Base-by-base conservation (phyloP, 1,140 invertebrate genomes). In the Aphaenogaster ashmeadi region DNA sequence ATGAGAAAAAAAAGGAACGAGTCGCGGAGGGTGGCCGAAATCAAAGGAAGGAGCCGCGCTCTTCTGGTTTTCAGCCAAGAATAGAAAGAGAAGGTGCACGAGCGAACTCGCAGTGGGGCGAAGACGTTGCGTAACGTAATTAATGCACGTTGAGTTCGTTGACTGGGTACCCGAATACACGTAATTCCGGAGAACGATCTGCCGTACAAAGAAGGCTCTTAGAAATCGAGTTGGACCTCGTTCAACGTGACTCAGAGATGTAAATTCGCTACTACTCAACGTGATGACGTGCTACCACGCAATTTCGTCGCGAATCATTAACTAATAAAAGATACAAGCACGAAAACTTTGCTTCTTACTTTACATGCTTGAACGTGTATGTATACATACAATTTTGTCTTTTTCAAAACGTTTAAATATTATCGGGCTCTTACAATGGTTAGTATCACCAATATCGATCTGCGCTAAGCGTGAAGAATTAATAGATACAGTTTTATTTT, bases 71-170 rank as follows among this genome's bases (percentile, higher is more conserved):
- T 64, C 15, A 33, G 18, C 9, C 6, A 36, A 64, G 72, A 56
- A 62, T 56, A 58, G 52, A 77, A 77, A 54, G 54, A 79, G 47
- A 56, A 64, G 58, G 50, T n/a, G 33, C 3, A 11, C 13, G 15
- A 72, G 54, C 38, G 87, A 54, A 87, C 38, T 36, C 71, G 77
- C 64, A 74, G 71, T 60, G 54, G 41, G 41, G 56, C 36, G 41
- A 75, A 44, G 62, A 41, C 27, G 75, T 91, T 93, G 89, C 92
- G 83, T 93, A 90, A 91, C 83, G 87, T 93, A 93, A 93, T 93
- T 93, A 93, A 93, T 92, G 89, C 88, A 86, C 64, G 67, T 21
- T 33, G 83, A 50, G 92, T 91, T 91, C 91, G 56, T 89, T 88
- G 90, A 91, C 90, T 89, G 86, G 72, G 50, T 87, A 60, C 54